Conservation (phyloP, 2,113 vertebrate genomes). For the Hypanus sabinus region DNA sequence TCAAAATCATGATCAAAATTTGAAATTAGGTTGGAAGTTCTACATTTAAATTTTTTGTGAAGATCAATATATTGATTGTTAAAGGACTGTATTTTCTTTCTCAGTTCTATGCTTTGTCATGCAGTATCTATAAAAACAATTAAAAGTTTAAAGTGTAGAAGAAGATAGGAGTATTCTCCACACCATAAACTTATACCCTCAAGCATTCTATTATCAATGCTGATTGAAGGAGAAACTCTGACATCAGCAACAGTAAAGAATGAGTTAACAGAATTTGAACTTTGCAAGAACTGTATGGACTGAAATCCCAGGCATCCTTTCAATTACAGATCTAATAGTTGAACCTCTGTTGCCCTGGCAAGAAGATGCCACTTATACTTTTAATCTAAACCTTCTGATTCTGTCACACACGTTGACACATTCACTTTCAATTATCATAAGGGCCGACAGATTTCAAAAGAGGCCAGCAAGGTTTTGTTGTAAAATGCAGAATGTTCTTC, state of each 20-base stretch:
- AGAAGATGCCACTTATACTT: conserved; percentile 25
- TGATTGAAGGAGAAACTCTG: not conserved
- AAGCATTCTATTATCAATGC: too few species aligned
- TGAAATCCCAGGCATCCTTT: not conserved
- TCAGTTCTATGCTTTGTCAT: not conserved
- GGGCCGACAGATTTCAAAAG: conserved; percentile 9
- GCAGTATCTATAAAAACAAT: not conserved
- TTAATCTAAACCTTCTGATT: conserved; percentile 18
- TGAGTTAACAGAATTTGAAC: conserved; percentile 22
- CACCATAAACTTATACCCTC: not conserved
- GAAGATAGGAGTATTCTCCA: not conserved
- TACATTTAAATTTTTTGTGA: not conserved
- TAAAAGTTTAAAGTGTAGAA: not conserved
- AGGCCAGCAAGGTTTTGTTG: conserved; percentile 14
- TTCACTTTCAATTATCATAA: conserved; percentile 19
- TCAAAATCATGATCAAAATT: not conserved
- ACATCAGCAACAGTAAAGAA: not conserved
- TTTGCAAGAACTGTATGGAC: not conserved
- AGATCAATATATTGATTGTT: not conserved
- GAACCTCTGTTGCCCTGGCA: conserved; percentile 22
- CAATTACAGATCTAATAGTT: conserved; percentile 20
- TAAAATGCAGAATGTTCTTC: not conserved
- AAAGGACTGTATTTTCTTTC: not conserved
- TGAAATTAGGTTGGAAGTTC: not conserved
- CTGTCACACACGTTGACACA: conserved; percentile 27